Evolutionary conservation across 2,888 invertebrate genomes (phyloP).

Genomic region (Octodonta nipae): DNA sequence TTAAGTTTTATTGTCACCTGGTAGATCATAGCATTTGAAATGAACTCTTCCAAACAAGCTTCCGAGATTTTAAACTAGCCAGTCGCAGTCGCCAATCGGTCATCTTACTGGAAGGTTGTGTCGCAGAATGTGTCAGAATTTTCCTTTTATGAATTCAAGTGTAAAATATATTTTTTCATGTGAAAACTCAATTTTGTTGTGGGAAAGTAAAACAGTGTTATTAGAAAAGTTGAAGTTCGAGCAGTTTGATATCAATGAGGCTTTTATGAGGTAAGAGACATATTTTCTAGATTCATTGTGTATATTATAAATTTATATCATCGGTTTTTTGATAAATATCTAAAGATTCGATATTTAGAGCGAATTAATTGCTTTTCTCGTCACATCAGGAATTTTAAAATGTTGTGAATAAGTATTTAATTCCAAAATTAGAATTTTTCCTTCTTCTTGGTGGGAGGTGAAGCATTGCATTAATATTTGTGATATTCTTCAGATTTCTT

Average conservation of each 20-base stretch:
- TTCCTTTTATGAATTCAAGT: slow-evolving; percentile 33
- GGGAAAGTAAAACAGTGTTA: slow-evolving; percentile 24
- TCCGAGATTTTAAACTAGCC: slow-evolving; percentile 34
- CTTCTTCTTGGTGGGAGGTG: slow-evolving; percentile 29
- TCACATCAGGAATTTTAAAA: too few relatives aligned
- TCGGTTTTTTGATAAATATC: too few relatives aligned
- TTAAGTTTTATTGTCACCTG: slow-evolving; percentile 9
- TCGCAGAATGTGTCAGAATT: slow-evolving; percentile 38
- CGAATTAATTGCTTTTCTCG: too few relatives aligned
- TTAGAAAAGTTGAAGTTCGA: slow-evolving; percentile 22
- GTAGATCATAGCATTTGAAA: slow-evolving; percentile 17
- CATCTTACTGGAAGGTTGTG: slow-evolving; percentile 33
- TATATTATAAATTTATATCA: too few relatives aligned
- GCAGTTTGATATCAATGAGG: slow-evolving; percentile 24
- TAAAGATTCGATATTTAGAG: too few relatives aligned
- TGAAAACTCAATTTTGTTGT: slow-evolving; percentile 26
- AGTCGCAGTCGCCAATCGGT: slow-evolving; percentile 39
- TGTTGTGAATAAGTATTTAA: too few relatives aligned
- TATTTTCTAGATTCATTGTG: too few relatives aligned
- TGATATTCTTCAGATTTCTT: too few relatives aligned
- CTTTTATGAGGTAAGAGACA: slow-evolving; percentile 36
- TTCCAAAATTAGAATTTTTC: slow-evolving; percentile 1
- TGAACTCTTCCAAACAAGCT: slow-evolving; percentile 38
- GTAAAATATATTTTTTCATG: slow-evolving; percentile 28
- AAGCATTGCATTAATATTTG: too few relatives aligned